Base-by-base conservation (phyloP, 2,888 invertebrate species). In the Thysanoteuthis rhombus region DNA sequence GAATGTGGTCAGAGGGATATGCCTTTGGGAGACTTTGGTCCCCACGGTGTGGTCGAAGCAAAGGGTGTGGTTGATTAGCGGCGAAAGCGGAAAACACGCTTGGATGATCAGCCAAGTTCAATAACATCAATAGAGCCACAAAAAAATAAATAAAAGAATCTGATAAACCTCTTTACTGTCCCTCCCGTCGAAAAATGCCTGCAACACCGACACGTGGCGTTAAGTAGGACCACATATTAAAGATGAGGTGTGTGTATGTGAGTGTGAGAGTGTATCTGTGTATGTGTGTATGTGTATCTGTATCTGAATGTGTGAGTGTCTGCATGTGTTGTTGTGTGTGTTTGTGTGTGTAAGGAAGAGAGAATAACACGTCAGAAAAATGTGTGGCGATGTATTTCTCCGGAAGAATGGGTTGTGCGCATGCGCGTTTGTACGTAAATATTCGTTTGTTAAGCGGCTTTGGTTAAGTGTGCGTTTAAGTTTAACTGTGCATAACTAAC, bases 151-250 rank as follows among this genome's bases (percentile, higher is more conserved):
- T 32, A 0, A 58, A 28, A 58, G 8, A 58, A 58, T n/a, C n/a
- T n/a, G n/a, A n/a, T n/a, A n/a, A 58, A 25, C 25, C 28, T 28
- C 25, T 8, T 8, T 28, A 58, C 25, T 28, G 32, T 36, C 75
- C 75, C 12, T 19, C 12, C 75, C n/a, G 12, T 10, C n/a, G n/a
- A 75, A n/a, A 75, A 75, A 75, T 75, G 75, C 75, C 75, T n/a
- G 75, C 19, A 75, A 75, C 75, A 75, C 75, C n/a, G 75, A n/a
- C 75, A 75, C 75, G 75, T 75, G 75, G n/a, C 75, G 75, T 75
- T 75, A 75, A 75, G 75, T 75, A 75, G 75, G n/a, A n/a, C n/a
- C 75, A 75, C 75, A n/a, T 75, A 75, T 75, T 75, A 75, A 75
- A n/a, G 36, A 75, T 75, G 75, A 25, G 16, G 75, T 36, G 36